Base-by-base conservation (phyloP, 2,888 invertebrate species). In the Papilio gigon region DNA sequence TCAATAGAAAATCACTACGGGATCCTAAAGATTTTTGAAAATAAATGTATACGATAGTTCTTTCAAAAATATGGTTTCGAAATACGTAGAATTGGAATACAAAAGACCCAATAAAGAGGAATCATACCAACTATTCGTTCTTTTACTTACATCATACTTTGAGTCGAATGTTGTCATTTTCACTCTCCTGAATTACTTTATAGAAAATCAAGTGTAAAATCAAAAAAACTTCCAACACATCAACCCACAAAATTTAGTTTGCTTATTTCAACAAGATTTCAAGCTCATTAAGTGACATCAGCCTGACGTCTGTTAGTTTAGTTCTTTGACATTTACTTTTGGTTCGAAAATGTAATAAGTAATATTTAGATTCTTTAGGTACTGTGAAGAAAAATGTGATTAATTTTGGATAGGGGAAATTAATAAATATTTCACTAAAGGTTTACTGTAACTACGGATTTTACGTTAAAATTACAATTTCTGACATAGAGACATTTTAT, bases 71-170 rank as follows among this genome's bases (percentile, higher is more conserved):
- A 56, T 30, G 17, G 30, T 56, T 56, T 30, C 4, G n/a, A 56
- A 56, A n/a, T 30, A 56, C 9, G 53, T 56, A n/a, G 17, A 56
- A 30, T 56, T n/a, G 17, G n/a, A 30, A 42, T 9, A 42, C 17
- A 17, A 47, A 50, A 9, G 3, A 12, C 53, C 4, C 9, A 30
- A 8, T 47, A 8, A 20, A 35, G 22, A 14, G 0, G 22, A 30
- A 4, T 27, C 27, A 42, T 11, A n/a, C 12, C 17, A 11, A 59
- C 50, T n/a, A 56, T 56, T 9, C 30, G 11, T 56, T 9, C 22
- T 22, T 64, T 71, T 68, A 87, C 93, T 92, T 86, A 94, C 94
- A 83, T 94, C 94, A 76, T 94, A 91, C 79, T 90, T 92, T 30
- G 89, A 80, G 72, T 91, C 91, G 76, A 91, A 92, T 27, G 88